Base-by-base conservation (phyloP, 1,140 invertebrate species). In the Aphelinus atriplicis region DNA sequence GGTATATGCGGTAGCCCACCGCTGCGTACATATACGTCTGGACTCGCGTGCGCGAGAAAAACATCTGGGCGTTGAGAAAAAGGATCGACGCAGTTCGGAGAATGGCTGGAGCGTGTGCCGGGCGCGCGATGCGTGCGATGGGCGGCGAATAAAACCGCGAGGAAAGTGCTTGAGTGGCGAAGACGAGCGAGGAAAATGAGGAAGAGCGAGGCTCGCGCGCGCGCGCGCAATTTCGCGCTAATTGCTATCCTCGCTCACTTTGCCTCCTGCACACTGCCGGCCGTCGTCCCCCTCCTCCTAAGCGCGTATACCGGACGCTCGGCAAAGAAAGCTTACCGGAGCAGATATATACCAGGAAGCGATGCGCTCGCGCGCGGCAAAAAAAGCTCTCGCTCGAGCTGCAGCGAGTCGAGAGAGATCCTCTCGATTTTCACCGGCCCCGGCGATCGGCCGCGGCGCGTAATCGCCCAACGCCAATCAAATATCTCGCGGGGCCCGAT, bases 271-370 rank as follows among this genome's bases (percentile, higher is more conserved):
- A 6, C 51, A 9, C 4, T 53, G 51, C 51, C 51, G 4, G 4
- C 9, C 9, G 4, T 53, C 51, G 4, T 53, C 51, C 51, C 9
- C 51, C 51, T 53, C 51, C 4, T 53, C 9, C 51, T 26, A 26
- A 26, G 26, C 26, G 26, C 26, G 26, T 26, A 26, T 26, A 26
- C 26, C 26, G 26, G 26, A 26, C 26, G 26, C 26, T 26, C 26
- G 26, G 26, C 26, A 26, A 26, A 26, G 26, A 26, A 26, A 26
- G 26, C 26, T 26, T 26, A 26, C 26, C 26, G 26, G 26, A 26
- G 26, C 26, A 26, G 26, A 26, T 26, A 26, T 26, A 26, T 26
- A 81, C 80, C 80, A 82, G 83, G 84, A 85, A 85, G 79, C 77
- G 68, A 45, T 42, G 42, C 58, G 26, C 3, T 4, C 42, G 3